Conservation (phyloP, 2,113 vertebrate species). For the Octodon degus region DNA sequence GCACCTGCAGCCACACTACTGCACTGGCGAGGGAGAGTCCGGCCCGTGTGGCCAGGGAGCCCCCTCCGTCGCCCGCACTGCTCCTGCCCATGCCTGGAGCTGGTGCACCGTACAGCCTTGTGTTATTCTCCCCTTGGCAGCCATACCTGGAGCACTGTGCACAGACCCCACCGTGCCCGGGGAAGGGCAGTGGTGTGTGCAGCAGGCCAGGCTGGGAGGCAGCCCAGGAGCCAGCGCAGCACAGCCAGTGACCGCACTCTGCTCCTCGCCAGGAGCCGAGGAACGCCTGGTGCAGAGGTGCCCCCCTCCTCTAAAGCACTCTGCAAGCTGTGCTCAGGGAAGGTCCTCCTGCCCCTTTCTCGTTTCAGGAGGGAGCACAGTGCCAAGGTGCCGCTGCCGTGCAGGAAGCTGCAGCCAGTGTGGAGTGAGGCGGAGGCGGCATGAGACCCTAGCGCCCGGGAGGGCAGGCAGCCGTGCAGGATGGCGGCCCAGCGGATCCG, state of each 20-base stretch:
- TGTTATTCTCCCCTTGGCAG: neutral
- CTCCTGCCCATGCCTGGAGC: fast-evolving
- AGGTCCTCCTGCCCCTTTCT: too few species aligned
- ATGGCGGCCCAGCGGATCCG: conserved; percentile 98
- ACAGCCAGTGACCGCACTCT: fast-evolving
- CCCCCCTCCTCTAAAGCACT: neutral
- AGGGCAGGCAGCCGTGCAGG: neutral
- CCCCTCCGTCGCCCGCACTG: fast-evolving
- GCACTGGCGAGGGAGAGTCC: fast-evolving
- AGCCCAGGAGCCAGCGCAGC: neutral
- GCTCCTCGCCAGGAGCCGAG: neutral
- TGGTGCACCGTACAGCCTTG: neutral
- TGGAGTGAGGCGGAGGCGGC: neutral
- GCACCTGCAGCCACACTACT: fast-evolving
- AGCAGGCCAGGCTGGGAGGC: fast-evolving
- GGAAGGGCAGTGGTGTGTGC: neutral
- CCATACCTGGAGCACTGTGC: neutral
- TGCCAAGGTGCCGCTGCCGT: fast-evolving
- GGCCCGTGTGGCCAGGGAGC: fast-evolving
- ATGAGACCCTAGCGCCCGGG: conserved; percentile 74
- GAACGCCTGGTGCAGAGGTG: neutral
- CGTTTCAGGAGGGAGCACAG: conserved; percentile 9
- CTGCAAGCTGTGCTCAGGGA: neutral
- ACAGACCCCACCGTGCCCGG: neutral
- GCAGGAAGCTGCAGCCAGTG: fast-evolving